Conservation (phyloP, 2,888 invertebrate species). For the Cerceris ruficornis region DNA sequence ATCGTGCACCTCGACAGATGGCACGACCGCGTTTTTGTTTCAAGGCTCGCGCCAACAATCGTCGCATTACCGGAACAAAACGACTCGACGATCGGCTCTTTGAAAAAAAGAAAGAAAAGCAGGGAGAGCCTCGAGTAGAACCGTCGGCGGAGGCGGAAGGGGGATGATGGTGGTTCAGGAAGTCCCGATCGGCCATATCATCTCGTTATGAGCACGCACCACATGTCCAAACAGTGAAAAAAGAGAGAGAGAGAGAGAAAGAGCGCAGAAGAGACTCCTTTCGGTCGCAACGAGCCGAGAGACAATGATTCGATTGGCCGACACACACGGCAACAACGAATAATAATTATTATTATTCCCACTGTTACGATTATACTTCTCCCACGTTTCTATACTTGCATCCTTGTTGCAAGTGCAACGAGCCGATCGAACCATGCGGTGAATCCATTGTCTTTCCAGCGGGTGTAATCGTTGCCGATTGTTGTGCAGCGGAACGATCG, state of each 20-base stretch:
- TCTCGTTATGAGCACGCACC: conserved; percentile 68
- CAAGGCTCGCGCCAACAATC: conserved; percentile 79
- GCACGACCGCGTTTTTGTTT: conserved; percentile 79
- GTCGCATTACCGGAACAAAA: conserved; percentile 80
- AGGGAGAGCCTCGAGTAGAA: conserved; percentile 48
- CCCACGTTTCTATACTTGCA: conserved; percentile 6
- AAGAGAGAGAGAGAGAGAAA: conserved; percentile 40
- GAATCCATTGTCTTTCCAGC: conserved; percentile 51
- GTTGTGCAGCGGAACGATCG: conserved; percentile 40
- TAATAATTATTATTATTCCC: conserved; percentile 43
- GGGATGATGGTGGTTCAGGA: conserved; percentile 51
- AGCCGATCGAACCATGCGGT: conserved; percentile 20
- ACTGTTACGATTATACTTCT: conserved; percentile 34
- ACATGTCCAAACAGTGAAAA: conserved; percentile 76
- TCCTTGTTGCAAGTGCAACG: conserved; percentile 59
- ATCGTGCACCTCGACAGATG: conserved; percentile 73
- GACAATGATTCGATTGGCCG: conserved; percentile 59
- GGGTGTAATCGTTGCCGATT: conserved; percentile 64
- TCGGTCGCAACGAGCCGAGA: conserved; percentile 17
- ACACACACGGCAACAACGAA: conserved; percentile 52
- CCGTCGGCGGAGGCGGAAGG: no score
- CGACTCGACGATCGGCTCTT: conserved; percentile 76
- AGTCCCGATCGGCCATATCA: conserved; percentile 66
- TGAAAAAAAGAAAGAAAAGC: conserved; percentile 55
- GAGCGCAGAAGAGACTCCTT: conserved; percentile 42